These are phyloP conservation scores for Heliothis subflexa DNA, from an alignment of 1,140 invertebrate species.

Conservation along the genomic window DNA sequence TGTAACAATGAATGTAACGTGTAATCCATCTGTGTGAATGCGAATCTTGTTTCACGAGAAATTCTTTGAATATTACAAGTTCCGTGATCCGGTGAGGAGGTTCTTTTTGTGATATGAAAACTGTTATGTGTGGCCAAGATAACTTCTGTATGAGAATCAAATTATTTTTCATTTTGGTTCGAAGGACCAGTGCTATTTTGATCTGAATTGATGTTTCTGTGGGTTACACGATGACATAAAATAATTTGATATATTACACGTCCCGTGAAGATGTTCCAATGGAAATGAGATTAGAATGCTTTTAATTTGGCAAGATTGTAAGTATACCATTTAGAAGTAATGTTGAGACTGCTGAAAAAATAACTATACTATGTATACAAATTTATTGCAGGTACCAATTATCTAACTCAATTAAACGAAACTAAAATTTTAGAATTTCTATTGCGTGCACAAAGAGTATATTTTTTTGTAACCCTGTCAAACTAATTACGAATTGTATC, in stretches of 20 bases:
- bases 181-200: too few relatives aligned
- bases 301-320: too few relatives aligned
- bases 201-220: too few relatives aligned
- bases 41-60: constrained; percentile 21
- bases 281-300: too few relatives aligned
- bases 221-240: not conserved
- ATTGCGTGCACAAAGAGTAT: constrained; percentile 19
- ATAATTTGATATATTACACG: too few relatives aligned
- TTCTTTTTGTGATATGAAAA: not conserved
- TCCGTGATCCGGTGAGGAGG: not conserved
- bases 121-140: too few relatives aligned
- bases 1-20: constrained; percentile 44
- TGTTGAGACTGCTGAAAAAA: too few relatives aligned
- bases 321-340: too few relatives aligned
- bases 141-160: too few relatives aligned
- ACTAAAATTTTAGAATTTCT: constrained; percentile 10
- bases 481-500: not conserved
- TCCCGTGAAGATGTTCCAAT: too few relatives aligned
- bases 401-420: not conserved
- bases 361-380: not conserved
- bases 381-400: not conserved
- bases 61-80: constrained; percentile 27
- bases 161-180: too few relatives aligned
- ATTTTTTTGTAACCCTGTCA: constrained; percentile 25
- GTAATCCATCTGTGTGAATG: constrained; percentile 36